Base-by-base conservation (phyloP, 2,797 vertebrate genomes). In the Danionella dracula region DNA sequence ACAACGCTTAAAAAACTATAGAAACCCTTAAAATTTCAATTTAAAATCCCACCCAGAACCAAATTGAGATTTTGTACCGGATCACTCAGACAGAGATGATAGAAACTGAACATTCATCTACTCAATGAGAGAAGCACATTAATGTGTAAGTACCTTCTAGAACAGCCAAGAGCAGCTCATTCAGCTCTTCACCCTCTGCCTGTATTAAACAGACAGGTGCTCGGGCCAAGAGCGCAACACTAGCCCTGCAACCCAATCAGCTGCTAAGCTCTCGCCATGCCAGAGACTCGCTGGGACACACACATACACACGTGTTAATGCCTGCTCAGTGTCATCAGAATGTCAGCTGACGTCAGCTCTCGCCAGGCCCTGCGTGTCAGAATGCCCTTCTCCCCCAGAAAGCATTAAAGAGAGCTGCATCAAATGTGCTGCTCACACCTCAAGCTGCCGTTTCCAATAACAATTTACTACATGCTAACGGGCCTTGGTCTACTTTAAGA, bases 241-340 rank as follows among this genome's bases (percentile, higher is more conserved):
- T 29, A 78, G 21, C 76, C 62, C 32, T 51, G 70, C 29, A 73
- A 80, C 71, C 66, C 60, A 62, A 72, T 67, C 54, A 41, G 40
- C 61, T 48, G 73, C 66, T 66, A 78, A 78, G 62, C 58, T 45
- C 40, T 70, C 71, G 17, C 64, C 70, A 75, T 74, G 71, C 68
- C 73, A 72, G 72, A 17, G 63, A 72, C 67, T n/a, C n/a, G n/a
- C n/a, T 34, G 61, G 71, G 73, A 71, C 66, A 77, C 72, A 70
- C 57, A 71, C 66, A 77, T 72, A 70, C 57, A 71, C 55, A 48
- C 73, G 68, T 77, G 80, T 63, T 81, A 81, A 81, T 75, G 66
- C 68, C 66, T 68, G 49, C 50, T 8, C 50, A 55, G 62, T 66
- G 69, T 60, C 63, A 29, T 48, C 21, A 16, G 57, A 62, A 50